phyloP scores from a whole-genome alignment of 2,888 invertebrate species.

The Oxycera nigricornis region DNA sequence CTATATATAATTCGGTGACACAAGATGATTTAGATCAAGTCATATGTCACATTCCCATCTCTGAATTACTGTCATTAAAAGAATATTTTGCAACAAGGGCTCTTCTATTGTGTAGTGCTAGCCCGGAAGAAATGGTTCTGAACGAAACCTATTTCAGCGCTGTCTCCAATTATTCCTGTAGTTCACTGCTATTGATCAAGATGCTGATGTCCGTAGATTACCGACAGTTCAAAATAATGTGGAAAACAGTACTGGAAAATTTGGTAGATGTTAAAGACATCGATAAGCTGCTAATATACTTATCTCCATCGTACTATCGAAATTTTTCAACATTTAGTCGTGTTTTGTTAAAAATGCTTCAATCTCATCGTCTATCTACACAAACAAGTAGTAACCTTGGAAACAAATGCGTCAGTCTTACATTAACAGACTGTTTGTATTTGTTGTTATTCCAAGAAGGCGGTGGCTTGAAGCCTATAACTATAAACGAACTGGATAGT shows the following conservation, averaged over 20 bases:
- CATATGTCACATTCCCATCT: neutral
- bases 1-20: neutral
- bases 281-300: too few relatives aligned
- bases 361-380: constrained; percentile 53
- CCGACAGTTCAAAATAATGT: constrained; percentile 48
- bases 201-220: constrained; percentile 29
- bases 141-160: constrained; percentile 24
- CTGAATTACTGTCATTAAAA: constrained; percentile 43
- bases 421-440: constrained; percentile 50
- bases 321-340: constrained; percentile 54
- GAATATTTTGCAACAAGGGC: constrained; percentile 48
- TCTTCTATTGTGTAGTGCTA: constrained; percentile 2
- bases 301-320: constrained; percentile 53
- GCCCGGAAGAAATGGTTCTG: neutral
- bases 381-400: too few relatives aligned
- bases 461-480: constrained; percentile 55
- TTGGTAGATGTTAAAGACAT: too few relatives aligned
- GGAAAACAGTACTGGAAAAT: constrained; percentile 47
- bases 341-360: constrained; percentile 46
- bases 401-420: constrained; percentile 53
- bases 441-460: constrained; percentile 52
- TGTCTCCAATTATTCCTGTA: neutral
- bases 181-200: neutral
- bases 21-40: neutral
- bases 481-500: constrained; percentile 54